Base-by-base conservation (phyloP, 2,113 vertebrate genomes). In the Saimiri boliviensis region DNA sequence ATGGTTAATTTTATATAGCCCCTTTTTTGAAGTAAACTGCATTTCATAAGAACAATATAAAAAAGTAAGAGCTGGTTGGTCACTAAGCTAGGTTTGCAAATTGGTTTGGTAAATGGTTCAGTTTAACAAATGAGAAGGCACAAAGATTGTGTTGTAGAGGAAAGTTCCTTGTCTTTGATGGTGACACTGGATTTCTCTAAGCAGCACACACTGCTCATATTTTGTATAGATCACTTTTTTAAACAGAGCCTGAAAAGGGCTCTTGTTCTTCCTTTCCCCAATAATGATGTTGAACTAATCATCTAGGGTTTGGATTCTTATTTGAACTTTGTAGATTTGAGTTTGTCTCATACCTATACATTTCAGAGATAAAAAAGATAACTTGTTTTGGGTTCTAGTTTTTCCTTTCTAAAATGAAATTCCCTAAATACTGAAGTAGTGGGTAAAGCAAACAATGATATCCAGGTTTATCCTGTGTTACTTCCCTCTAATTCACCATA, bases 241-340 rank as follows among this genome's bases (percentile, higher is more conserved):
- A 85, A 82, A 52, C 11, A 92, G 17, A 89, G 35, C 3, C 52
- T 54, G 45, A 74, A 42, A 90, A 58, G 70, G 23, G 10, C 42
- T 74, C 68, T 82, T 92, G 27, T 60, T 91, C 27, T 89, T 42
- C 30, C 30, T 94, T 86, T 77, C 47, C 42, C 58, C 89, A 97
- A 71, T 42, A 89, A 54, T 60, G 86, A 93, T 77, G 14, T 37
- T 97, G 89, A 66, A 91, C 90, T 93, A 77, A 94, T 93, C 83
- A 89, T 84, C 45, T 86, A 83, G 14, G 25, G 25, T 54, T 95
- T 94, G 35, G 13, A 70, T 71, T 83, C 96, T 94, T 81, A 87
- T 95, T 94, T 86, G 85, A 83, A 68, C 87, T 94, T 90, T 93
- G 32, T 92, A 90, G 21, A 68, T 94, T 90, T 89, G 40, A 92